Evolutionary conservation across 2,888 invertebrate species (phyloP).

Genomic region (Cetonia aurata): DNA sequence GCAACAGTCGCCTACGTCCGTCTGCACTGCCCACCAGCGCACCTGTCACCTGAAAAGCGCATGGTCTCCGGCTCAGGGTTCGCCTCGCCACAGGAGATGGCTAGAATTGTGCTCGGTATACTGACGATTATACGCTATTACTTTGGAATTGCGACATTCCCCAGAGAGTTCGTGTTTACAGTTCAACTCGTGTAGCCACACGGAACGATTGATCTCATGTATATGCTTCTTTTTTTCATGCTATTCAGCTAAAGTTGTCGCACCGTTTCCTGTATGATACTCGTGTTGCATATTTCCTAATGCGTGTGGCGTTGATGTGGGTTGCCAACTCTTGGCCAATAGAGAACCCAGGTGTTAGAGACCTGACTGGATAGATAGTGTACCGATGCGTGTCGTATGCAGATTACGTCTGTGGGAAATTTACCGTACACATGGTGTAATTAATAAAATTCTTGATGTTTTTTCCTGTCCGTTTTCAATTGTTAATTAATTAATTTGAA

Average conservation of each 20-base stretch:
- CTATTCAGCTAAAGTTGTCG: not conserved
- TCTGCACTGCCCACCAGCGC: constrained; percentile 56
- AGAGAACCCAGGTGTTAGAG: constrained; percentile 10
- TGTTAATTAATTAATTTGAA: no score
- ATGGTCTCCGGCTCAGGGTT: not conserved
- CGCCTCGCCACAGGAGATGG: constrained; percentile 46
- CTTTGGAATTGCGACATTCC: not conserved
- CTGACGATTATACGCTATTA: not conserved
- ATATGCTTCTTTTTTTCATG: not conserved
- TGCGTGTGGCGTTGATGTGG: constrained; percentile 12
- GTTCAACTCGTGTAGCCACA: not conserved
- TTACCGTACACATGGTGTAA: no score
- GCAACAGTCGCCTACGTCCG: constrained; percentile 38
- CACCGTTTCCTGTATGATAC: not conserved
- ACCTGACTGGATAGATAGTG: not conserved
- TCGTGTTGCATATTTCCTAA: not conserved
- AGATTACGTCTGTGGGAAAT: not conserved
- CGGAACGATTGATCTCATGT: not conserved
- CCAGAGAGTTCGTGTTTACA: not conserved
- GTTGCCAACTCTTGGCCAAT: constrained; percentile 10
- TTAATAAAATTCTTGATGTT: not conserved
- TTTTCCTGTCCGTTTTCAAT: no score
- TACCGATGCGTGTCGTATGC: not conserved
- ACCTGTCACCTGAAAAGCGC: constrained; percentile 52
- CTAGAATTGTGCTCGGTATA: no score